Base-by-base conservation (phyloP, 2,113 vertebrate genomes). In the Steatornis caripensis region DNA sequence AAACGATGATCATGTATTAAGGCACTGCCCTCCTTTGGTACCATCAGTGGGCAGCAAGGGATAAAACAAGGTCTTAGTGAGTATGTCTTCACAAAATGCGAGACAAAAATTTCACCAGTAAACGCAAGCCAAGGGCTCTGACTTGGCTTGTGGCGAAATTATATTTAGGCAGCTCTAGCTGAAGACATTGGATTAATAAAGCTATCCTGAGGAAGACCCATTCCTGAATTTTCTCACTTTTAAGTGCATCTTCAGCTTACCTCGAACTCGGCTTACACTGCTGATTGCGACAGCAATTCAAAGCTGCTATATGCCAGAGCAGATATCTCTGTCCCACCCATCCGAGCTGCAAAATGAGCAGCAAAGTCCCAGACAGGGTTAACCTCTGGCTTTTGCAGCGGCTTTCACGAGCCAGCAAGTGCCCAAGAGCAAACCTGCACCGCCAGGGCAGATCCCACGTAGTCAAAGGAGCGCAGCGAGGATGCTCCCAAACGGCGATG, bases 391-490 rank as follows among this genome's bases (percentile, higher is more conserved):
- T 68, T 85, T 27, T 88, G 20, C 66, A 37, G 23, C 11, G 4
- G 0, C 10, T 61, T 68, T 57, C 30, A 41, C 7, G 43, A 93
- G 30, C 37, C 77, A 23, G 9, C 13, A 17, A 74, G 24, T 4
- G 16, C 34, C 61, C 21, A 7, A 24, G 24, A 65, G 49, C 36
- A 65, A 76, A 82, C 6, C 22, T 22, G 22, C 9, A 5, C 17
- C 2, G 6, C 23, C 24, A 11, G 76, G 60, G 11, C 41, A 51
- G 11, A 15, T 55, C 24, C 21, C 64, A 39, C 0, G 0, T 3
- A 34, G 36, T 4, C 4, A 1, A 29, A 55, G 51, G 16, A 65
- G 39, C 1, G 0, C 39, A 9, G 14, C 0, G 0, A 43, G 34
- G 21, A 18, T 10, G 69, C 26, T 72, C 36, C 48, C 13, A 1